Base-by-base conservation (phyloP, 1,140 invertebrate genomes). In the Gryon sp. region DNA sequence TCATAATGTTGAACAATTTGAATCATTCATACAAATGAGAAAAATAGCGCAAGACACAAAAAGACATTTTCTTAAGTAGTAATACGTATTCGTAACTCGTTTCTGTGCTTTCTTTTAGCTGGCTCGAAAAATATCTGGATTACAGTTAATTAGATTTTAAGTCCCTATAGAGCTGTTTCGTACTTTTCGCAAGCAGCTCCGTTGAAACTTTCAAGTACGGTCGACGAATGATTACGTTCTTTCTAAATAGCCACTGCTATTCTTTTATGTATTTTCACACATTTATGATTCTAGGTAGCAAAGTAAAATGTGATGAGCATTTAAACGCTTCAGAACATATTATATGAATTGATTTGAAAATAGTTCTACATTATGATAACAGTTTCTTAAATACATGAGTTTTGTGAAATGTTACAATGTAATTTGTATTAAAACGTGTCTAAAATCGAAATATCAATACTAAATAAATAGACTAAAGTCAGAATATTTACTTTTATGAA, bases 131-230 rank as follows among this genome's bases (percentile, higher is more conserved):
- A 78, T 50, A 32, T 57, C 22, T 9, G 63, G 78, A 80, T 81
- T 76, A 76, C 72, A 68, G 63, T 63, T 81, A 80, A 81, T 79
- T 78, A 74, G 65, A 80, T 80, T 76, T 78, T 80, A 81, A 81
- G 72, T 77, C 65, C 59, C 50, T 38, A 50, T 50, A 69, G 63
- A 76, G 73, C 62, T 75, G 55, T 75, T 75, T 75, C 48, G 62
- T 75, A 62, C 72, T 75, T 76, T 69, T 63, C 63, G 73, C 63
- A 48, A 38, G 46, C 62, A n/a, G 50, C 26, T 63, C 19, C 28
- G 60, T 57, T 62, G 62, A 63, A 68, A 62, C 57, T 76, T 63
- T 62, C 72, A 30, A 68, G 57, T 19, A 50, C 46, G 12, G 41
- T 50, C 32, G 41, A 55, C 63, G 63, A 76, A 69, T 76, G 72